phyloP scores from a whole-genome alignment of 2,113 vertebrate genomes.

The Fukomys damarensis region DNA sequence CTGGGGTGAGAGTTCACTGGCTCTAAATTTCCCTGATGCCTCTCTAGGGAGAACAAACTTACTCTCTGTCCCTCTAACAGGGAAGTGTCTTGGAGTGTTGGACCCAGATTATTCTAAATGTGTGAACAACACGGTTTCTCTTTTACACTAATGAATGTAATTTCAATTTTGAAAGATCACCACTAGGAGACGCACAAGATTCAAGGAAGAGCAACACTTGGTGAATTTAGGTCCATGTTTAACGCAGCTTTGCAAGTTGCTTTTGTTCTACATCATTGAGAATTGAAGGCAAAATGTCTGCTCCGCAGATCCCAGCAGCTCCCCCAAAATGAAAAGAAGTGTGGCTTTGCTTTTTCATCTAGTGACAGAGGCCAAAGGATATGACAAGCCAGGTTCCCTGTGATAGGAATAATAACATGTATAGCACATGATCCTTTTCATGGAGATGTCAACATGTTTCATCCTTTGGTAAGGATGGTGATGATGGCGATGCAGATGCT shows the following conservation, averaged over 20 bases:
- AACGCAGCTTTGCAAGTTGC: conserved; percentile 52
- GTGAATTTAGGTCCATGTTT: conserved; percentile 25
- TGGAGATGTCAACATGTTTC: background rate
- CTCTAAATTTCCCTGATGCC: background rate
- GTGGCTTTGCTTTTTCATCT: background rate
- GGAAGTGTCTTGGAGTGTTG: background rate
- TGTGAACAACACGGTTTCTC: background rate
- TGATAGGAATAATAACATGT: background rate
- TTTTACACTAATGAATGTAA: background rate
- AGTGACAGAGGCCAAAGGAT: background rate
- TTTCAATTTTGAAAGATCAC: conserved; percentile 49
- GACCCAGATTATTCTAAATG: background rate
- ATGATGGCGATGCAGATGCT: background rate
- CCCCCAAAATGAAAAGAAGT: background rate
- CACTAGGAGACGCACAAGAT: conserved; percentile 77
- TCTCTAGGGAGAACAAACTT: background rate
- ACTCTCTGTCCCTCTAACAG: background rate
- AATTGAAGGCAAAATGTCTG: background rate
- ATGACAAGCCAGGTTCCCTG: background rate
- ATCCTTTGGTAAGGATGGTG: background rate
- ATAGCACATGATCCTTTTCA: background rate
- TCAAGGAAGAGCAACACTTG: background rate
- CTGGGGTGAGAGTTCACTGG: background rate
- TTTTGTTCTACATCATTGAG: conserved; percentile 70
- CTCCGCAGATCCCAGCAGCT: background rate